Percentiles rank a stretch among this genome's conserved stretches.
These are phyloP conservation scores for Cepaea nemoralis DNA, from an alignment of 1,140 invertebrate genomes.

Conservation along the genomic window DNA sequence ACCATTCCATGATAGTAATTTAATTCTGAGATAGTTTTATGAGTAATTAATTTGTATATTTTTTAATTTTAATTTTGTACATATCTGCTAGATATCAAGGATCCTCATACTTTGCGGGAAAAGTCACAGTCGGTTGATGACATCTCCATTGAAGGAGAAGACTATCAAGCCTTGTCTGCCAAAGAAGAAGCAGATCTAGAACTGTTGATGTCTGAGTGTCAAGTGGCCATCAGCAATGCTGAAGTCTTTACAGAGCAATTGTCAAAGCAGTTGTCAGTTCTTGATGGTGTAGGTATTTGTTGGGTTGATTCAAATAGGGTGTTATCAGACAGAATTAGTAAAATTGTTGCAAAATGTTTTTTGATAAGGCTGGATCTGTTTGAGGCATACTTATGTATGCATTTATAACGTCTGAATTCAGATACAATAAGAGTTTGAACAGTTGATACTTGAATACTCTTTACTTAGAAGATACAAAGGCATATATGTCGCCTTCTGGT, in stretches of 20 bases:
- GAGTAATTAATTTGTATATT: too few relatives aligned
- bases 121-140: conserved; percentile 54
- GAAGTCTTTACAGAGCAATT: conserved; percentile 88
- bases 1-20: too few relatives aligned
- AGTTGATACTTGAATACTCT: too few relatives aligned
- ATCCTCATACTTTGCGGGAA: conserved; percentile 47
- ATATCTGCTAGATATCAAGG: conserved; percentile 48
- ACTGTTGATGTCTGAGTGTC: conserved; percentile 81
- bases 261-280: conserved; percentile 83
- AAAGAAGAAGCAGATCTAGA: conserved; percentile 86
- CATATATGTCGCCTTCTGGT: too few relatives aligned
- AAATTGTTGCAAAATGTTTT: too few relatives aligned
- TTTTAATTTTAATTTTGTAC: neutral
- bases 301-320: neutral
- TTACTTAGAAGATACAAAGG: too few relatives aligned
- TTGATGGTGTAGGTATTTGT: conserved; percentile 81
- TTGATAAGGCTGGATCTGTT: too few relatives aligned
- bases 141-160: conserved; percentile 68
- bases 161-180: conserved; percentile 87
- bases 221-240: conserved; percentile 87
- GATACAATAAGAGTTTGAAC: too few relatives aligned
- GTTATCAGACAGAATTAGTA: too few relatives aligned
- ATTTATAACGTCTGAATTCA: too few relatives aligned
- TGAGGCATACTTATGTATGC: too few relatives aligned
- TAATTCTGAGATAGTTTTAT: too few relatives aligned